Evolutionary conservation across 1,140 invertebrate species (phyloP).

Genomic region (Notospermus geniculatus): DNA sequence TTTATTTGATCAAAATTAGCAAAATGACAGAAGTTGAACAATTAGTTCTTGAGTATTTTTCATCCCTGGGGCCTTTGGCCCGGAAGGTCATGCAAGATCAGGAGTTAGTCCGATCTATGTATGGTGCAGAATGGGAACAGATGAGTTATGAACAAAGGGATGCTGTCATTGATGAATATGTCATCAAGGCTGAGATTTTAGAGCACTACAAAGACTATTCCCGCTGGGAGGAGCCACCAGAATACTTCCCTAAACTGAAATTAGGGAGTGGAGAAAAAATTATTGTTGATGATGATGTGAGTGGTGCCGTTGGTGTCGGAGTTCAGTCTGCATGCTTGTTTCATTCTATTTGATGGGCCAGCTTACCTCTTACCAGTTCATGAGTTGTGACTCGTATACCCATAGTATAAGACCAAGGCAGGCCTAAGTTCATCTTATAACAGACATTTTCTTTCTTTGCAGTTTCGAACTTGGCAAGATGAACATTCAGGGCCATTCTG

Average conservation of each 20-base stretch:
- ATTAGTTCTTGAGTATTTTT: slow-evolving; percentile 10
- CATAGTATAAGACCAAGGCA: too few relatives aligned
- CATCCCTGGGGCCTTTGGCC: slow-evolving; percentile 9
- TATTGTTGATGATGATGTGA: slow-evolving; percentile 13
- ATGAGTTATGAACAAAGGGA: slow-evolving; percentile 3
- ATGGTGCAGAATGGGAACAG: slow-evolving; percentile 9
- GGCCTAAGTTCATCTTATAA: too few relatives aligned
- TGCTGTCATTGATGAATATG: slow-evolving; percentile 8
- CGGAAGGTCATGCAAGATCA: slow-evolving; percentile 12
- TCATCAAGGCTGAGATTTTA: slow-evolving; percentile 7
- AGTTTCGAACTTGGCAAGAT: slow-evolving; percentile 16
- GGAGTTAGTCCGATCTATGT: background rate
- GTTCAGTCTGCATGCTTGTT: background rate
- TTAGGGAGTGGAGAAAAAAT: slow-evolving; percentile 16
- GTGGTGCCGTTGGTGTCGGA: background rate
- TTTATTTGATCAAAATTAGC: too few relatives aligned
- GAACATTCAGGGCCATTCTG: slow-evolving; percentile 17
- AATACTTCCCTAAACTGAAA: slow-evolving; percentile 14
- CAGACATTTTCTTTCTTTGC: background rate
- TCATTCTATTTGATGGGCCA: too few relatives aligned
- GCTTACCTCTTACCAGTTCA: too few relatives aligned
- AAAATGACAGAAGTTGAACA: slow-evolving; percentile 5
- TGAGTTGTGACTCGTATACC: too few relatives aligned
- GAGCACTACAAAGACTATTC: slow-evolving; percentile 2
- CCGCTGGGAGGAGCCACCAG: background rate